Base-by-base conservation (phyloP, 2,113 vertebrate genomes). In the Colinus virginianus region DNA sequence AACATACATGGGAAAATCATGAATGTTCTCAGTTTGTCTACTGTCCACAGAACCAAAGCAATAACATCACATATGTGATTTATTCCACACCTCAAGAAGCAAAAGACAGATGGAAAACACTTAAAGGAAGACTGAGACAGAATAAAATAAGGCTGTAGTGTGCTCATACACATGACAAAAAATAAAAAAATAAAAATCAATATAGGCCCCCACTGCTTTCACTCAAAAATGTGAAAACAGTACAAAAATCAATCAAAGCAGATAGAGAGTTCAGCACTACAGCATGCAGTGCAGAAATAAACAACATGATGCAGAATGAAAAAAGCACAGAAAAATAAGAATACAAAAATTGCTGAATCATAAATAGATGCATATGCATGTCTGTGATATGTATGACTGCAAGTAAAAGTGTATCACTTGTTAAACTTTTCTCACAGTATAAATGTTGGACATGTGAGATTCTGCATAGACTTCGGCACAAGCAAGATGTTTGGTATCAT, bases 211-310 rank as follows among this genome's bases (percentile, higher is more conserved):
- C 36, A 26, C 9, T 90, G 55, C 63, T 76, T 89, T 84, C 66
- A 84, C 69, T 49, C 76, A 48, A 81, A 91, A 71, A 70, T 11
- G 9, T 46, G 56, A 71, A 90, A 80, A 30, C 51, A 36, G 30
- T 43, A 72, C 38, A 70, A 45, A 93, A 95, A 88, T 20, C 49
- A 74, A 87, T 85, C 15, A 62, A 82, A 91, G 40, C 34, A 94
- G 28, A 78, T 17, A 16, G 8, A 70, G 38, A 8, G 20, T n/a
- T 80, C 34, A 26, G 11, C 46, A 75, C 46, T 21, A 64, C 9
- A 18, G 46, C 8, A 77, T 0, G 1, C 7, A 11, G 3, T 7
- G 32, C 0, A 69, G 11, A 78, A 90, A 64, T 45, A 64, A 86
- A 78, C 55, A 30, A 72, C 82, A 62, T 14, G 30, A 42, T 51